Conservation (phyloP, 2,113 vertebrate genomes). For the Lepus europaeus region DNA sequence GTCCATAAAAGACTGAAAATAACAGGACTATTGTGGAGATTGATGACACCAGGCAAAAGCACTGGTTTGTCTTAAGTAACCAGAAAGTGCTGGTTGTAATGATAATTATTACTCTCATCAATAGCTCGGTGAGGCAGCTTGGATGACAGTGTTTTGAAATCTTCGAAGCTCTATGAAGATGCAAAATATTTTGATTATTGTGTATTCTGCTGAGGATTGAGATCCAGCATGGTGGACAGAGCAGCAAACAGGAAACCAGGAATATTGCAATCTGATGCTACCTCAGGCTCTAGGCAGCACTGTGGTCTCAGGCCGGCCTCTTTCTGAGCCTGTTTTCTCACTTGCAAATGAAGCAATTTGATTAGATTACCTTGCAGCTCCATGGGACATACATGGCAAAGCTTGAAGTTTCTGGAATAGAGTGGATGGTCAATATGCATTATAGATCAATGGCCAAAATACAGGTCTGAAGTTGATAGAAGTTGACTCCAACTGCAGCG, state of each 20-base stretch:
- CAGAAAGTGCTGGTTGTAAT: not conserved
- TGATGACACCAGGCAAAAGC: conserved; percentile 28
- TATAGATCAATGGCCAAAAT: not conserved
- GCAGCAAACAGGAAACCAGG: not conserved
- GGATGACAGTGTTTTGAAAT: conserved; percentile 43
- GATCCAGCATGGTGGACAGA: not conserved
- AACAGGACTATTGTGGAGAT: not conserved
- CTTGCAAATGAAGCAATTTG: not conserved
- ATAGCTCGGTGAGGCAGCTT: not conserved
- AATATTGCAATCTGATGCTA: not conserved
- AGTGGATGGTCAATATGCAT: not conserved
- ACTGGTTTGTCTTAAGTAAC: not conserved
- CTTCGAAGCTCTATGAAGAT: conserved; percentile 1
- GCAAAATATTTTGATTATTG: conserved; percentile 22
- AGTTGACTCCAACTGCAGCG: not conserved
- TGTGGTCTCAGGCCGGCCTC: not conserved
- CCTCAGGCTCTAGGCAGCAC: not conserved
- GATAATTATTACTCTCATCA: not conserved
- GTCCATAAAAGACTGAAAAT: conserved; percentile 45
- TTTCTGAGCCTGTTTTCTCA: not conserved
- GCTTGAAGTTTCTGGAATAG: not conserved
- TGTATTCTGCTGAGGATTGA: not conserved
- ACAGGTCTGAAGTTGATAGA: not conserved
- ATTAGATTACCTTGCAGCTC: conserved; percentile 4
- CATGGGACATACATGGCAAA: not conserved